Conservation (phyloP, 2,797 vertebrate species). For the Centropyge bicolor region DNA sequence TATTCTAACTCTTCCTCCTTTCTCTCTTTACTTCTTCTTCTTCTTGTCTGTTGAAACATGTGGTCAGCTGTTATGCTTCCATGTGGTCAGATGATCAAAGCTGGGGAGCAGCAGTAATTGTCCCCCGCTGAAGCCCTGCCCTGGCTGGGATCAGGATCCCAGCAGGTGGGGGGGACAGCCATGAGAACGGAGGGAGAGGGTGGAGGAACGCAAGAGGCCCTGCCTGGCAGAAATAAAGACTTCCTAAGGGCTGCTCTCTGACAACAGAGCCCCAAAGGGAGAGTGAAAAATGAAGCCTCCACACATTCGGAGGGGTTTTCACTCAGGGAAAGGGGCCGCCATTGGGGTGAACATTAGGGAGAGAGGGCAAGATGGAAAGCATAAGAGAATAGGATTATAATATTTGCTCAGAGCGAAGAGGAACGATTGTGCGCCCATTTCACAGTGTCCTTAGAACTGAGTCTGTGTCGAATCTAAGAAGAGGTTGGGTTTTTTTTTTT, state of each 20-base stretch:
- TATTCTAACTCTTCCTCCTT: constrained; percentile 75
- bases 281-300: constrained; percentile 96
- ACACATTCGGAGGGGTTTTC: constrained; percentile 87
- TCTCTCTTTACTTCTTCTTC: constrained; percentile 74
- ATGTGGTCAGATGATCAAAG: constrained; percentile 99
- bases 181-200: constrained; percentile 97
- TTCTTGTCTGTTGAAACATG: constrained; percentile 99
- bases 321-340: constrained; percentile 84
- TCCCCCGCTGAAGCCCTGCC: constrained; percentile 98
- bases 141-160: constrained; percentile 98
- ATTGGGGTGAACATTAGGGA: constrained; percentile 77
- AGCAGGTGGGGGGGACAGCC: constrained; percentile 99
- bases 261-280: constrained; percentile 93
- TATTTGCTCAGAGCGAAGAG: constrained; percentile 82
- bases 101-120: constrained; percentile 98
- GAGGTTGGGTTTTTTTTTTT: constrained; percentile 24
- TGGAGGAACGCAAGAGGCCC: constrained; percentile 98
- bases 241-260: constrained; percentile 98
- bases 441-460: constrained; percentile 76
- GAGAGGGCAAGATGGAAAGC: constrained; percentile 82
- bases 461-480: constrained; percentile 77
- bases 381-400: constrained; percentile 88
- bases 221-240: constrained; percentile 99
- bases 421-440: constrained; percentile 79
- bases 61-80: constrained; percentile 99